A percentile compares a stretch with the other conserved stretches of the same genome.
These are phyloP conservation scores for Pasiphila rectangulata DNA, from an alignment of 2,888 invertebrate genomes.

Conservation along the genomic window DNA sequence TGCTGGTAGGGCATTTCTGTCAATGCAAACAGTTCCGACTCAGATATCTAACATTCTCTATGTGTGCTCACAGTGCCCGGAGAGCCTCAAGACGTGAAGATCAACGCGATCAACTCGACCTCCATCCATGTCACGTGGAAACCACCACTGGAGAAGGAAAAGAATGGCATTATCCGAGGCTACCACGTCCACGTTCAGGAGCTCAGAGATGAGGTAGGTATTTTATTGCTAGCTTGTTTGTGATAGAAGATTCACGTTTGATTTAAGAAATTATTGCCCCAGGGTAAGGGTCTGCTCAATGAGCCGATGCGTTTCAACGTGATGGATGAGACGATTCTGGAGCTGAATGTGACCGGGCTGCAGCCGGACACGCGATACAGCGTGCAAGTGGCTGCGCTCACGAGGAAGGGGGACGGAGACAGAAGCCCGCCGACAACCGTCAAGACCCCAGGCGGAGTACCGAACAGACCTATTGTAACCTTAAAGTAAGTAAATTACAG, in stretches of 20 bases:
- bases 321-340: conserved; percentile 87
- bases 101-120: conserved; percentile 95
- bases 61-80: conserved; percentile 92
- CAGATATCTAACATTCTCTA: conserved; percentile 44
- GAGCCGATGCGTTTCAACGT: conserved; percentile 94
- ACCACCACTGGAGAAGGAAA: conserved; percentile 93
- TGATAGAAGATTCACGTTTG: conserved; percentile 10
- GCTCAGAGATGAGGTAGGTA: conserved; percentile 88
- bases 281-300: conserved; percentile 90
- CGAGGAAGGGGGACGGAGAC: conserved; percentile 97
- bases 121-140: conserved; percentile 97
- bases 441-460: conserved; percentile 96
- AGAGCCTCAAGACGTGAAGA: conserved; percentile 96
- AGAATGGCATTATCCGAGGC: conserved; percentile 97
- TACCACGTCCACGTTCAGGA: conserved; percentile 98
- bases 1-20: conserved; percentile 80
- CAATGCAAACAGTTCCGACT: conserved; percentile 43
- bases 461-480: conserved; percentile 90
- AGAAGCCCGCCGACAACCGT: conserved; percentile 91
- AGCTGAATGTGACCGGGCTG: conserved; percentile 92
- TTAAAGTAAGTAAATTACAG: conserved; percentile 84
- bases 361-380: conserved; percentile 97
- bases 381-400: conserved; percentile 96
- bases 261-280: conserved; percentile 19
- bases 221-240: not conserved